Percentiles rank a stretch among this genome's conserved stretches.
phyloP scores from a whole-genome alignment of 30 jellyfish, hydroid and myxozoan species.

The Aurelia aurita region DNA sequence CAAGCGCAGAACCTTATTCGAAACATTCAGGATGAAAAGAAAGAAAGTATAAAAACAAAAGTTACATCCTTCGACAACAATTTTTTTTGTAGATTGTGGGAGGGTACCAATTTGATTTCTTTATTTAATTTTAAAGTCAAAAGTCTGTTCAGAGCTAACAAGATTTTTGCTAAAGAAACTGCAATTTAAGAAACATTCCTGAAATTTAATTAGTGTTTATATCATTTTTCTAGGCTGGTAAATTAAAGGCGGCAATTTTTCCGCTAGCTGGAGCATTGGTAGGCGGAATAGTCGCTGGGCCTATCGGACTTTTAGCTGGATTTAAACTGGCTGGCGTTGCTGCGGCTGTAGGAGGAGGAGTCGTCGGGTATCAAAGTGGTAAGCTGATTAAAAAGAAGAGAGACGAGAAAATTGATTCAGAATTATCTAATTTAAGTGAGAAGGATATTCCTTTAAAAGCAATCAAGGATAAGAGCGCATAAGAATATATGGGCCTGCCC shows the following conservation, averaged over 20 bases:
- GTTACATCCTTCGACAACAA: too few relatives aligned
- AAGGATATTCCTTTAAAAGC: constrained; percentile 31
- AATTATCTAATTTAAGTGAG: constrained; percentile 73
- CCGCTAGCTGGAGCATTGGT: constrained; percentile 98
- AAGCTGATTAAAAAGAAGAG: constrained; percentile 72
- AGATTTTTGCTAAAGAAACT: too few relatives aligned
- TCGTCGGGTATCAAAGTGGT: constrained; percentile 96
- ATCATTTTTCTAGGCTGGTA: constrained; percentile 82
- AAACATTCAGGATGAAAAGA: too few relatives aligned
- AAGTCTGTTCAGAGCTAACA: too few relatives aligned
- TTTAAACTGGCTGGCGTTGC: constrained; percentile 99
- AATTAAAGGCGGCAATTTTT: constrained; percentile 88
- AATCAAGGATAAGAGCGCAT: constrained; percentile 41
- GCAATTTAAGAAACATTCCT: too few relatives aligned
- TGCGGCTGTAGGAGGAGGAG: constrained; percentile 98
- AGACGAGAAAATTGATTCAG: constrained; percentile 80
- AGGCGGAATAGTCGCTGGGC: constrained; percentile 98
- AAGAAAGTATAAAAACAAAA: too few relatives aligned
- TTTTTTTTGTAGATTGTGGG: too few relatives aligned
- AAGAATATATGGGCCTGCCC: not conserved
- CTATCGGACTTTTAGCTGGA: constrained; percentile 98
- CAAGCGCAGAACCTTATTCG: too few relatives aligned
- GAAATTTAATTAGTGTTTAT: not conserved
- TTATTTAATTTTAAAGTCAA: too few relatives aligned
- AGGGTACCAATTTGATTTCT: too few relatives aligned